phyloP scores from a whole-genome alignment of 1,140 invertebrate genomes.

The Odontomachus brunneus region DNA sequence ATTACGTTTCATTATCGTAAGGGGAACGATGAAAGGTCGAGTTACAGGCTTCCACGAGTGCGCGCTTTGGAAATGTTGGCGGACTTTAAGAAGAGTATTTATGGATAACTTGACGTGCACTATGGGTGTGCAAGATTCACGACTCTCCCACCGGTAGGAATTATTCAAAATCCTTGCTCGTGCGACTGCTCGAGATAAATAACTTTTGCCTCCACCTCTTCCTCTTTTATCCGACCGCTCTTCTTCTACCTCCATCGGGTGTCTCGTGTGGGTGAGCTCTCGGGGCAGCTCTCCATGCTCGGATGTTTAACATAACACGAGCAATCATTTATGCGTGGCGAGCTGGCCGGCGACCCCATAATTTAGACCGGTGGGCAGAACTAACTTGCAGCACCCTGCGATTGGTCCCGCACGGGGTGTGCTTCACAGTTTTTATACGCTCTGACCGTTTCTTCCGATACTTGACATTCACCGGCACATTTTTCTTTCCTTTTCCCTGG shows the following conservation, averaged over 20 bases:
- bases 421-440: conserved; percentile 59
- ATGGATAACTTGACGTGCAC: conserved; percentile 63
- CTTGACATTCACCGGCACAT: conserved; percentile 7
- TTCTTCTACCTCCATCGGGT: conserved; percentile 70
- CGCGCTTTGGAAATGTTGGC: conserved; percentile 38
- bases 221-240: conserved; percentile 76
- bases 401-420: conserved; percentile 76
- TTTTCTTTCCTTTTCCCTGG: too few relatives aligned
- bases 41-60: not conserved
- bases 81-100: conserved; percentile 58
- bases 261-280: conserved; percentile 79
- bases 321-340: conserved; percentile 85
- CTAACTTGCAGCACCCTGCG: conserved; percentile 76
- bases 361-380: conserved; percentile 83
- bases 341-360: conserved; percentile 83
- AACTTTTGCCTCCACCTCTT: conserved; percentile 80
- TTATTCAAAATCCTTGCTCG: conserved; percentile 84
- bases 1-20: not conserved
- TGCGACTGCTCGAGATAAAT: conserved; percentile 83
- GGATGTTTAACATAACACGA: conserved; percentile 85
- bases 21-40: not conserved
- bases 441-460: conserved; percentile 52
- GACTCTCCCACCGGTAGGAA: conserved; percentile 71
- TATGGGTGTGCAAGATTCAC: conserved; percentile 60
- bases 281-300: conserved; percentile 62